Evolutionary conservation across 2,797 vertebrate species (phyloP), one percentile per base, ranked within the genome.

Genomic region (Megalops cyprinoides): DNA sequence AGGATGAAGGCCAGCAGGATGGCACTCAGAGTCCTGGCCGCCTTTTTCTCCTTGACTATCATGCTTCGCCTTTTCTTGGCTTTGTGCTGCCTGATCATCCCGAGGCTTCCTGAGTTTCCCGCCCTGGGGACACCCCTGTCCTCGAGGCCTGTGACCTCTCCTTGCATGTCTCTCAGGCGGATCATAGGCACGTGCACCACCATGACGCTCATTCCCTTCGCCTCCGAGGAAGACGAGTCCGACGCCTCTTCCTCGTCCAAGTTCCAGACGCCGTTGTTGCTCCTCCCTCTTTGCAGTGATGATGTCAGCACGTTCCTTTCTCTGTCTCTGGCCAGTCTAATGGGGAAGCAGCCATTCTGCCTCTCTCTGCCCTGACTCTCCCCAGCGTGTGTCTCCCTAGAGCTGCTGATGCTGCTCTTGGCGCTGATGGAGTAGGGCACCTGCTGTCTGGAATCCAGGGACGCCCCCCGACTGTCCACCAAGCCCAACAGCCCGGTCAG

Each of bases 1-100:
- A 96, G 83, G 83, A 96, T 94, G 83, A 96, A 96, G 31, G 94
- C 94, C 86, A 95, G 76, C 81, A 96, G 87, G 85, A 96, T 96
- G 74, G 94, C 94, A 1, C 94, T 94, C 81, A 96, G 86, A 0
- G 93, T 96, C 84, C 90, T 91, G 10, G 94, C 94, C 0, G 94
- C 95, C 84, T 96, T 96, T 87, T 93, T 95, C 85, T 96, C 95
- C 82, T 93, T 94, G 81, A 94, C 90, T 75, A 94, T 94, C 82
- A 87, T 89, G 74, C 89, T 94, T 82, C 92, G 92, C 14, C 91
- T 82, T 77, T 88, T 82, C 58, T 90, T 92, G n/a, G 79, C 79
- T 69, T 88, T 88, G 1, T 89, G 88, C 78, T 86, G 85, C 78
- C 88, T 89, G 56, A 84, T 87, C 51, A 84, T 80, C 44, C 81